Evolutionary conservation across 2,113 vertebrate species (phyloP).

Genomic region (Scomber japonicus): DNA sequence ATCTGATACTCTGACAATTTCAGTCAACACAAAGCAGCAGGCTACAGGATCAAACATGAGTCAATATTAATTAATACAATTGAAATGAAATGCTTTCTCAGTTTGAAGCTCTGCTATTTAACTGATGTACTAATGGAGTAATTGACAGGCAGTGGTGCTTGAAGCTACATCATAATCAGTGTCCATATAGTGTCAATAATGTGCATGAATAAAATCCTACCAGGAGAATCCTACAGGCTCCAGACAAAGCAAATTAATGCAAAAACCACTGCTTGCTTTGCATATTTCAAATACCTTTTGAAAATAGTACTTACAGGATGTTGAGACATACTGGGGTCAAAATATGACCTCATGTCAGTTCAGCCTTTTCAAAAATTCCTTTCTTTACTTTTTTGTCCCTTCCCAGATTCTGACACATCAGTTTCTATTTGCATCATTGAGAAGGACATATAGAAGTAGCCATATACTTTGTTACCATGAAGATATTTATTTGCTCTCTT

Average conservation of each 20-base stretch:
- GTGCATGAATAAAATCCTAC: neutral
- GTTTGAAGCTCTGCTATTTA: too few relatives aligned
- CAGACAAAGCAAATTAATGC: neutral
- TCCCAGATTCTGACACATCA: neutral
- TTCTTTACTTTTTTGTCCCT: neutral
- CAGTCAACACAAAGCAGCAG: neutral
- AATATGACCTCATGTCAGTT: constrained; percentile 2
- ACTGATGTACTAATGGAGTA: too few relatives aligned
- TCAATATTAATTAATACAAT: neutral
- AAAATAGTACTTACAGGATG: constrained; percentile 15
- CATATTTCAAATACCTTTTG: constrained; percentile 20
- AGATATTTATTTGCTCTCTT: constrained; percentile 1
- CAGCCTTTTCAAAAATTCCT: too few relatives aligned
- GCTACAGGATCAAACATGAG: neutral
- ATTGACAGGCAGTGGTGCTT: too few relatives aligned
- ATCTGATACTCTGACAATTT: neutral
- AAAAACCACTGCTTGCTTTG: constrained; percentile 4
- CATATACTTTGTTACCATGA: neutral
- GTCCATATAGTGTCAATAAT: neutral
- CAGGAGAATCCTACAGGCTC: neutral
- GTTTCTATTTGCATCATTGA: neutral
- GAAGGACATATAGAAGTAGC: neutral
- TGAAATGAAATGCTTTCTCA: too few relatives aligned
- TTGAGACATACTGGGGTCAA: constrained; percentile 11
- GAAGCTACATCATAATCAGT: too few relatives aligned